Base-by-base conservation (phyloP, 2,113 vertebrate species). In the Struthio camelus region DNA sequence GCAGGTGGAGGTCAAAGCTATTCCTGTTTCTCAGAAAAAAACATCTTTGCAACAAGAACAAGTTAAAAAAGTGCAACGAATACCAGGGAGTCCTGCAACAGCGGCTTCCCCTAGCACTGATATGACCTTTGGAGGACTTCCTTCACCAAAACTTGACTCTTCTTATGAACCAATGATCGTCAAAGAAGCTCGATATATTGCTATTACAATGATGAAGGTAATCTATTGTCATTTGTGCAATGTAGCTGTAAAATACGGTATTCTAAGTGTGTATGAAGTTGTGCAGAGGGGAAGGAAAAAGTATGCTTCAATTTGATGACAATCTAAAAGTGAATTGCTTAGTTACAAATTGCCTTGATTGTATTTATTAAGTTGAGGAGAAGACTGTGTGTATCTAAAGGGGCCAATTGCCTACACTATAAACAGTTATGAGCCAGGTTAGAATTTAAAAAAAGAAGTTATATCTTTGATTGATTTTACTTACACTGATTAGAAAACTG, bases 121-220 rank as follows among this genome's bases (percentile, higher is more conserved):
- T 90, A 95, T 99, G 95, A 99, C 99, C 32, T 99, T 99, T 87
- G 99, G 99, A 38, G 99, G 99, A n/a, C 97, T 99, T 85, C 98
- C 99, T 51, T 98, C 98, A n/a, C 99, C 99, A 54, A 99, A 99
- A 94, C 98, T 99, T 91, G 99, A 99, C 96, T 98, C 99, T 85
- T 99, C 99, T 1, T 99, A 99, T 51, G 99, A 99, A 88, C 99
- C 99, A 64, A 99, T 99, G 99, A 99, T 99, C 38, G 99, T 99
- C 80, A 99, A 99, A 94, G 99, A 99, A 96, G 99, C 99, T 64
- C 98, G 99, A 34, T 99, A 99, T 86, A 99, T 99, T 95, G 99
- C 99, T 66, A 99, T 99, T 95, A 99, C 99, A 85, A 99, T 99
- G 99, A 99, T 99, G 99, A 99, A 99, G 99, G 99, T 99, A 97